A percentile compares a stretch with the other conserved stretches of the same genome.
Evolutionary conservation across 1,140 invertebrate genomes (phyloP).

Genomic region (Diuraphis noxia): DNA sequence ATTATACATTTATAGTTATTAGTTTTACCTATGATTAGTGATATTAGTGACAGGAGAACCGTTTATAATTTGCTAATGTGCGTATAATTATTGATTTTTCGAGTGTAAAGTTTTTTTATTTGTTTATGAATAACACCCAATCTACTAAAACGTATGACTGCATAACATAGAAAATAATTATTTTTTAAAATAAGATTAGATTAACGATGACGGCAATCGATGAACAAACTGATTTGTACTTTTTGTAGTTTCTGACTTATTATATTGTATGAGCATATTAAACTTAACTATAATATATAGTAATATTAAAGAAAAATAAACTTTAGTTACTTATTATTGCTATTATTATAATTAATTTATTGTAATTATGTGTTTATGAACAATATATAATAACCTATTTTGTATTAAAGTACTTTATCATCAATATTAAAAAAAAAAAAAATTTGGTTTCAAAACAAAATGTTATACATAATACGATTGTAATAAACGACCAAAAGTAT

Average conservation of each 20-base stretch:
- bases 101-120: not conserved
- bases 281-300: not conserved
- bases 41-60: not conserved
- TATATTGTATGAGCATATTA: slow-evolving; percentile 6
- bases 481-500: slow-evolving; percentile 20
- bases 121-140: not conserved
- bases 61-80: not conserved
- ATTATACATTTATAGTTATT: not conserved
- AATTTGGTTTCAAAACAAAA: not conserved
- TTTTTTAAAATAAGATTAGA: slow-evolving; percentile 1
- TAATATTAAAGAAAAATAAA: slow-evolving; percentile 1
- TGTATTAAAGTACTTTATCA: slow-evolving; percentile 28
- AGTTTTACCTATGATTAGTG: not conserved
- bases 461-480: not conserved
- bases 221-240: slow-evolving; percentile 21
- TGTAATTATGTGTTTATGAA: not conserved
- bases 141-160: not conserved
- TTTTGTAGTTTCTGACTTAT: slow-evolving; percentile 16
- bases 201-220: slow-evolving; percentile 32
- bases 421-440: not conserved
- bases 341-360: not conserved
- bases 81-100: not conserved
- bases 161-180: not conserved
- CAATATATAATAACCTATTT: not conserved
- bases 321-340: not conserved